phyloP scores from a whole-genome alignment of 2,797 vertebrate genomes.

The Strix occidentalis region DNA sequence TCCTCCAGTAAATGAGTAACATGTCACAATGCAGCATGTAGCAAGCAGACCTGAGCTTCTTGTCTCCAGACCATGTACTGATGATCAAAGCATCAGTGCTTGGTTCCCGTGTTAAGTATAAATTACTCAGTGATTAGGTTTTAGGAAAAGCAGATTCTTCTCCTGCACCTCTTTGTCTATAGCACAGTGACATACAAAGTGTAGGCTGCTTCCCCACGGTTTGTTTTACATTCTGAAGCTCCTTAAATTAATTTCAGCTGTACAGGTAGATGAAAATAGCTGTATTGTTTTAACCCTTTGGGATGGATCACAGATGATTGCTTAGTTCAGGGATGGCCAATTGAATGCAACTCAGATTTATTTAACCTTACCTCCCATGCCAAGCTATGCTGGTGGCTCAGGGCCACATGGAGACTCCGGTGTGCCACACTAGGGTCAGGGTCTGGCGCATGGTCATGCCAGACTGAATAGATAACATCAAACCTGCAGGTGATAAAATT shows the following conservation, averaged over 20 bases:
- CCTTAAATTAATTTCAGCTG: background rate
- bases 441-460: rapidly evolving
- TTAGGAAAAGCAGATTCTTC: background rate
- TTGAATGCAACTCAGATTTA: background rate
- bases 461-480: background rate
- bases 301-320: background rate
- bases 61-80: background rate
- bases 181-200: too few relatives aligned
- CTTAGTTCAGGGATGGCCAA: background rate
- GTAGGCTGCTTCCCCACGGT: background rate
- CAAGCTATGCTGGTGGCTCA: background rate
- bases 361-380: background rate
- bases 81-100: background rate
- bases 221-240: background rate
- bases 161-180: background rate
- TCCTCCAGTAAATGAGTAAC: background rate
- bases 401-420: background rate
- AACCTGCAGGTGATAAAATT: background rate
- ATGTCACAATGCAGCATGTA: background rate
- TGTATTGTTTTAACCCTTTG: background rate
- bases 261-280: background rate
- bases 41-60: background rate
- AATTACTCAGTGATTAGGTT: background rate
- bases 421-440: background rate
- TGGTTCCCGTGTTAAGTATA: background rate